These are phyloP conservation scores for Vulpes lagopus DNA, from an alignment of 2,113 vertebrate species.

Conservation along the genomic window DNA sequence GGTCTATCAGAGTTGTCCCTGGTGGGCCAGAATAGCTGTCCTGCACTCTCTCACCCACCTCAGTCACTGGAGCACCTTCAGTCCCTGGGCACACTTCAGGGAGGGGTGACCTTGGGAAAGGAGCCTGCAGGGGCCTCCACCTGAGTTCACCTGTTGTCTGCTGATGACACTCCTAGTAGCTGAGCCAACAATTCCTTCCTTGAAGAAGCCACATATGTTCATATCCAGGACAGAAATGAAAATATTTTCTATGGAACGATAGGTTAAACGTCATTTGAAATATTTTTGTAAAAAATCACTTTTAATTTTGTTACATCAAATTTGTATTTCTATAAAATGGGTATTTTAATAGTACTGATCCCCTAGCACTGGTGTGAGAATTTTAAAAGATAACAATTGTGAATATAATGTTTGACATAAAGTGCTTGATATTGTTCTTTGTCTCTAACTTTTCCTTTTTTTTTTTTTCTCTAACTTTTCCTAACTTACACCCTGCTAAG, in stretches of 20 bases:
- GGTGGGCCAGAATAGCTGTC: neutral
- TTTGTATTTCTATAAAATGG: neutral
- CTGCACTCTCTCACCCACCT: neutral
- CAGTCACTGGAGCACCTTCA: neutral
- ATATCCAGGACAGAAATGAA: neutral
- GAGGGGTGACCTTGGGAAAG: neutral
- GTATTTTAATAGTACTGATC: neutral
- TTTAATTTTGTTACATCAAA: neutral
- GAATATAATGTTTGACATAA: neutral
- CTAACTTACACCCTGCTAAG: neutral
- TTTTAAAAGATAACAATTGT: neutral
- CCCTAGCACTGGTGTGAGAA: neutral
- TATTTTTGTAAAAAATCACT: neutral
- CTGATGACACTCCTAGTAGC: neutral
- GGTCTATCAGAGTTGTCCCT: too few relatives aligned
- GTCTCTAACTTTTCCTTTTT: neutral
- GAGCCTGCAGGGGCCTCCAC: accelerated
- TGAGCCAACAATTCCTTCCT: neutral
- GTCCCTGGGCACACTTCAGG: too few relatives aligned
- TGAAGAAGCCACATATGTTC: neutral
- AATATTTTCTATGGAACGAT: neutral
- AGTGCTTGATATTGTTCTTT: neutral
- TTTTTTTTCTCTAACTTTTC: neutral
- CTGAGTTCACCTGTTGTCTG: neutral
- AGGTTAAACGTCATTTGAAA: neutral